Evolutionary conservation across 2,888 invertebrate species (phyloP).

Genomic region (Acrocyrtus sp.): DNA sequence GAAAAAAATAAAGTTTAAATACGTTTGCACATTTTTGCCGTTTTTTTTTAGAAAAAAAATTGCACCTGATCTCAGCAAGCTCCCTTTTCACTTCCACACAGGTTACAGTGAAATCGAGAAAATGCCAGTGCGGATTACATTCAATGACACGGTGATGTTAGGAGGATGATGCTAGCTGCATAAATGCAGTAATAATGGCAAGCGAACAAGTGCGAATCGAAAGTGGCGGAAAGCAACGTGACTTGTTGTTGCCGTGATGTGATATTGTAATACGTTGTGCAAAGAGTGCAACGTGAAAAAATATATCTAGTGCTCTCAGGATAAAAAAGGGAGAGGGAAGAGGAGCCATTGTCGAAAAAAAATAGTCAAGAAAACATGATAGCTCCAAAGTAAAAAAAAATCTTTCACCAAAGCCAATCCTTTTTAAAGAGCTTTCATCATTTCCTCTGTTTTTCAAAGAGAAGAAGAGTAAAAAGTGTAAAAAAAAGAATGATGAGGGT

Average conservation of each 20-base stretch:
- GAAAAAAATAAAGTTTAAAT: too few species aligned
- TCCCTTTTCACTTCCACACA: not conserved
- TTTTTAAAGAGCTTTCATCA: constrained; percentile 20
- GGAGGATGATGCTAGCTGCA: not conserved
- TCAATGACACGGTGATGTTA: not conserved
- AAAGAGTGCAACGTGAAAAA: too few species aligned
- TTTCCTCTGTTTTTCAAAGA: not conserved
- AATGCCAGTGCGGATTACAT: too few species aligned
- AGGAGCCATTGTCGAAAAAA: not conserved
- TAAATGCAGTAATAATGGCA: not conserved
- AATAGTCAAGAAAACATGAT: not conserved
- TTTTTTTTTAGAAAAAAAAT: not conserved
- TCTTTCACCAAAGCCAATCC: not conserved
- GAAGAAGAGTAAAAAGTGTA: too few species aligned
- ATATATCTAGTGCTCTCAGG: too few species aligned
- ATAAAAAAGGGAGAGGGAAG: too few species aligned
- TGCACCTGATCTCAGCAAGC: not conserved
- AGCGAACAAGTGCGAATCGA: not conserved
- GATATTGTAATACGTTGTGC: not conserved
- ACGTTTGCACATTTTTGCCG: too few species aligned
- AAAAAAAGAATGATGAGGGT: not conserved
- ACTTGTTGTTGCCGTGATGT: not conserved
- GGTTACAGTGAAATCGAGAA: not conserved
- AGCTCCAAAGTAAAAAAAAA: not conserved
- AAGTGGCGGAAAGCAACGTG: not conserved